phyloP scores from a whole-genome alignment of 2,888 invertebrate species.

The Epistrophe eligans region DNA sequence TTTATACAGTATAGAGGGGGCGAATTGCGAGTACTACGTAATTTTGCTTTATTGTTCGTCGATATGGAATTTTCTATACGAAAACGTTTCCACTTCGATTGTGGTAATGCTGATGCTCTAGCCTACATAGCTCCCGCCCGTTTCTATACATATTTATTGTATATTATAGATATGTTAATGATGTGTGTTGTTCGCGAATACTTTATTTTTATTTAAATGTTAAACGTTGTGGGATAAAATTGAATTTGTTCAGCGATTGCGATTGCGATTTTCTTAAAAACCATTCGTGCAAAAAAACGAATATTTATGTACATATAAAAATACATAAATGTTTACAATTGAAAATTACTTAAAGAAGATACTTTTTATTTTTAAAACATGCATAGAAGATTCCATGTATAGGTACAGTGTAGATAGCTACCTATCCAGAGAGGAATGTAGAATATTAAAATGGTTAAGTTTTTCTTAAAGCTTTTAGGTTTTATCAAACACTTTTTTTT shows the following conservation, averaged over 20 bases:
- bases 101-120: slow-evolving; percentile 2
- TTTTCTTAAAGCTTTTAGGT: too few relatives aligned
- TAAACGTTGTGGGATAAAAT: slow-evolving; percentile 62
- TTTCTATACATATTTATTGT: slow-evolving; percentile 69
- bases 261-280: slow-evolving; percentile 26
- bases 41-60: slow-evolving; percentile 72
- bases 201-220: slow-evolving; percentile 59
- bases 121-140: neutral
- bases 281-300: slow-evolving; percentile 53
- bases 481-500: too few relatives aligned
- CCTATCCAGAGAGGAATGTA: neutral
- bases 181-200: slow-evolving; percentile 71
- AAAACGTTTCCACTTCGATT: slow-evolving; percentile 10
- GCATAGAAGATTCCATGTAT: neutral
- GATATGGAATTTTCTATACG: slow-evolving; percentile 44
- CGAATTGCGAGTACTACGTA: slow-evolving; percentile 44
- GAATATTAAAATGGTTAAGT: neutral
- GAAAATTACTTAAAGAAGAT: neutral
- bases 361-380: neutral
- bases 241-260: slow-evolving; percentile 38
- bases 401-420: neutral
- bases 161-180: slow-evolving; percentile 80
- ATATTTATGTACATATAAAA: neutral
- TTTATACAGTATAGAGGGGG: neutral
- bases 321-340: slow-evolving; percentile 34